phyloP scores from a whole-genome alignment of 2,797 vertebrate species.

The Girardinus metallicus region DNA sequence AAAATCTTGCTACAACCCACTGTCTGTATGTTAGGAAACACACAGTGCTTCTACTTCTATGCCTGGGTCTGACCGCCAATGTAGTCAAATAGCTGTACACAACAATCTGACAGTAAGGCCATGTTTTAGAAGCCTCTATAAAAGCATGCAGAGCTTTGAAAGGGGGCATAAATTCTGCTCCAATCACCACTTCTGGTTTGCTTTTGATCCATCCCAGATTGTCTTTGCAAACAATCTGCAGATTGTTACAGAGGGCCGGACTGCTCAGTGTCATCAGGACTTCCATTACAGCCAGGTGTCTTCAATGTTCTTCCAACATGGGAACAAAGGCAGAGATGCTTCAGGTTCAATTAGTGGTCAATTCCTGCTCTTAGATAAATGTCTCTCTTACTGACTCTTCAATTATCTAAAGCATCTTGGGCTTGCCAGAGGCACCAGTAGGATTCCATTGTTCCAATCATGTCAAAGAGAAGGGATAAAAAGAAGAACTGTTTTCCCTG shows the following conservation, averaged over 20 bases:
- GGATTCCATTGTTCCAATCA: constrained; percentile 78
- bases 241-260: constrained; percentile 30
- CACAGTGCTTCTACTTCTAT: background rate
- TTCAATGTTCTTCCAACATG: constrained; percentile 10
- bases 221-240: constrained; percentile 20
- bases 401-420: constrained; percentile 70
- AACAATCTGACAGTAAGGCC: constrained; percentile 2
- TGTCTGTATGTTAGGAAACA: background rate
- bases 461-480: constrained; percentile 50
- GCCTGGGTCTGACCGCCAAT: background rate
- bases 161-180: constrained; percentile 20
- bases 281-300: constrained; percentile 54
- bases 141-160: constrained; percentile 10
- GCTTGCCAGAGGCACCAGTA: constrained; percentile 59
- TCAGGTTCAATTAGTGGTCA: constrained; percentile 39
- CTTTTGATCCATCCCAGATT: background rate
- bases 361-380: constrained; percentile 46
- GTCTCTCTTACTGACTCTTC: constrained; percentile 56
- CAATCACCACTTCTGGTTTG: constrained; percentile 30
- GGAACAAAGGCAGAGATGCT: constrained; percentile 28
- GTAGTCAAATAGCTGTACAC: background rate
- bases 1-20: too few relatives aligned
- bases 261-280: constrained; percentile 31
- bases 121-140: constrained; percentile 16
- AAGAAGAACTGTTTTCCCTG: background rate